Conservation (phyloP, 2,888 invertebrate species). For the Drosophila anceps region DNA sequence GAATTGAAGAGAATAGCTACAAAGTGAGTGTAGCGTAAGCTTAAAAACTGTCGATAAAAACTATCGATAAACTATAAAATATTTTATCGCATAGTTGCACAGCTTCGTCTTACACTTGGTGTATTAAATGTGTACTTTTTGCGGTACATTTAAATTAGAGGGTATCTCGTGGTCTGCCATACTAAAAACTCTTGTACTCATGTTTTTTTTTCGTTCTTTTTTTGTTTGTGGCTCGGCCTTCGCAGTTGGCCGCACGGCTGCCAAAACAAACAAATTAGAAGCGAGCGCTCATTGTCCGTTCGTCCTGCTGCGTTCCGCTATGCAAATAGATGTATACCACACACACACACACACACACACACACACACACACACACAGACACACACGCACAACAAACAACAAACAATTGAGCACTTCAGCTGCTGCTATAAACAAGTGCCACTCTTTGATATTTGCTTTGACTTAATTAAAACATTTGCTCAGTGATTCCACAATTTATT, state of each 20-base stretch:
- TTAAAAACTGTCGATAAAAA: no score
- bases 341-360: conserved; percentile 43
- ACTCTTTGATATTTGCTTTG: conserved; percentile 78
- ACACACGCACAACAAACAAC: conserved; percentile 51
- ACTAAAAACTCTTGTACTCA: background rate
- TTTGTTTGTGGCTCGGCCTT: conserved; percentile 40
- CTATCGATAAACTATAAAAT: no score
- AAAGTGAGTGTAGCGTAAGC: no score
- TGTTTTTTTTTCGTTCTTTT: background rate
- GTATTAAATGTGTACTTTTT: background rate
- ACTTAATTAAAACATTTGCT: conserved; percentile 82
- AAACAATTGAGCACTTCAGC: conserved; percentile 65
- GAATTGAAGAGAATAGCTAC: no score
- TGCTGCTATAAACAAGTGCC: conserved; percentile 68
- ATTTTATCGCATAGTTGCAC: no score
- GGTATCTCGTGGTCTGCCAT: background rate
- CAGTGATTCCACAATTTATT: conserved; percentile 61
- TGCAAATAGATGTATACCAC: conserved; percentile 66
- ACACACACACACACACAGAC: conserved; percentile 22
- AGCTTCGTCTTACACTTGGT: no score
- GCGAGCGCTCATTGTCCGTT: conserved; percentile 55
- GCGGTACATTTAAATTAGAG: background rate
- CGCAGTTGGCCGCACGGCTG: conserved; percentile 55
- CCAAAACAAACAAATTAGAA: conserved; percentile 75
- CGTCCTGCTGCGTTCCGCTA: conserved; percentile 61